Percentiles rank a stretch among this genome's conserved stretches.
Evolutionary conservation across 2,113 vertebrate genomes (phyloP).

Genomic region (Myodes glareolus): DNA sequence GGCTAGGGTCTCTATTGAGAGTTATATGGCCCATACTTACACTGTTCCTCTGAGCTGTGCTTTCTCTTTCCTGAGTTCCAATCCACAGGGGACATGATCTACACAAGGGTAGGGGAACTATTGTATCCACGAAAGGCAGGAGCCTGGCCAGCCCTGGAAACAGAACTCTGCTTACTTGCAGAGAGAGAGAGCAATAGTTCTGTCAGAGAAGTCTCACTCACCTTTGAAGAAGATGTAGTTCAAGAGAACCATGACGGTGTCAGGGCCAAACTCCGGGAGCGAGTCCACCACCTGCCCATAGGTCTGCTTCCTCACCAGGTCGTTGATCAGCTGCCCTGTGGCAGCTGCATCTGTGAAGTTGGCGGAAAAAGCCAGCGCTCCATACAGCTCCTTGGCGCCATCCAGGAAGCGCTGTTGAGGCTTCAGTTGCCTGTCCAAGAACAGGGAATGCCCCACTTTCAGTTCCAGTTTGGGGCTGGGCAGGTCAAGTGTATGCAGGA

Average conservation of each 20-base stretch:
- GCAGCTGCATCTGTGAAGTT: constrained; percentile 85
- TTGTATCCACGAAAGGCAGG: not conserved
- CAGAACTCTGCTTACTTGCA: not conserved
- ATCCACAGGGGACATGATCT: not conserved
- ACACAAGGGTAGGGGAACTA: not conserved
- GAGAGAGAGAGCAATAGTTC: not conserved
- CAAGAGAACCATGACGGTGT: constrained; percentile 86
- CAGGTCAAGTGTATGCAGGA: constrained; percentile 84
- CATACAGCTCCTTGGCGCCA: constrained; percentile 81
- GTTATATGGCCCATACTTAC: accelerated
- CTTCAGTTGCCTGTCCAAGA: constrained; percentile 84
- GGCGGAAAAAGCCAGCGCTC: constrained; percentile 79
- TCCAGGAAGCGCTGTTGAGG: constrained; percentile 83
- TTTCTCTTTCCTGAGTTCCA: not conserved
- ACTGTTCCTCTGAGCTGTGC: not conserved
- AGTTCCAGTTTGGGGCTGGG: constrained; percentile 83
- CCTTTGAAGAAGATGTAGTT: constrained; percentile 92
- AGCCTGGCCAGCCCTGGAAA: not conserved
- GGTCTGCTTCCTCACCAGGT: constrained; percentile 86
- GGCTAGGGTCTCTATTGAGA: not conserved
- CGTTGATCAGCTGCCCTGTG: constrained; percentile 85
- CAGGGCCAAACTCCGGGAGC: constrained; percentile 82
- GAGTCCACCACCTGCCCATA: constrained; percentile 83
- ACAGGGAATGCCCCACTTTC: constrained; percentile 85
- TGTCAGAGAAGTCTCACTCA: constrained; percentile 81